Evolutionary conservation across 1,140 invertebrate species (phyloP), one percentile per base, ranked within the genome.

Genomic region (Hyphantria cunea): DNA sequence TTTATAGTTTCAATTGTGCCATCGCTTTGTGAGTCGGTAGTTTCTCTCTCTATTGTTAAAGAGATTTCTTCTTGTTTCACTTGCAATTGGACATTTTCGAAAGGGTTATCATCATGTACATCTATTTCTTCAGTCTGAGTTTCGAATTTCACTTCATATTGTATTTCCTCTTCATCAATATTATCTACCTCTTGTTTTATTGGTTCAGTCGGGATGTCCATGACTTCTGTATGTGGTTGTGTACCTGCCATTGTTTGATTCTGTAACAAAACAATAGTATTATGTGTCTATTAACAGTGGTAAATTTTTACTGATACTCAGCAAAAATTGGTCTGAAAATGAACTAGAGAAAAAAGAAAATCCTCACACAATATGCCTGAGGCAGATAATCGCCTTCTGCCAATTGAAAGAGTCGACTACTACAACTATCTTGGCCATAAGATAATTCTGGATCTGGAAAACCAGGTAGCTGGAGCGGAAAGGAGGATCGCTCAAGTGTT

Each of bases 41-140:
- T 51, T 13, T 68, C 54, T n/a, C 65, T 68, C 13, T 72, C 65
- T 49, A 64, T 69, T 33, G 12, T 47, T 55, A 59, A 41, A 17
- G 58, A 17, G 17, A 58, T 25, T 25, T 25, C 51, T 65, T 84
- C 81, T 32, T 77, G 51, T 66, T 86, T 86, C 3, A 86, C 60
- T 62, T 84, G 68, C 3, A 77, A 32, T 42, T 80, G 74, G 15
- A 80, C 42, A 64, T 83, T 71, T 51, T 70, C 65, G 56, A 78
- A 82, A 17, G 75, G 72, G 64, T 81, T 75, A 48, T 77, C 39
- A 11, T 56, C 52, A 44, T 62, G 48, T 50, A 32, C 53, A 6
- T 6, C 10, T 14, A 63, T 53, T 17, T 71, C 58, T 55, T 70
- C 53, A 5, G 50, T 33, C 6, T 68, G 61, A n/a, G 48, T 13